These are phyloP conservation scores for Climacteris rufus DNA, from an alignment of 2,113 vertebrate species.

Conservation along the genomic window DNA sequence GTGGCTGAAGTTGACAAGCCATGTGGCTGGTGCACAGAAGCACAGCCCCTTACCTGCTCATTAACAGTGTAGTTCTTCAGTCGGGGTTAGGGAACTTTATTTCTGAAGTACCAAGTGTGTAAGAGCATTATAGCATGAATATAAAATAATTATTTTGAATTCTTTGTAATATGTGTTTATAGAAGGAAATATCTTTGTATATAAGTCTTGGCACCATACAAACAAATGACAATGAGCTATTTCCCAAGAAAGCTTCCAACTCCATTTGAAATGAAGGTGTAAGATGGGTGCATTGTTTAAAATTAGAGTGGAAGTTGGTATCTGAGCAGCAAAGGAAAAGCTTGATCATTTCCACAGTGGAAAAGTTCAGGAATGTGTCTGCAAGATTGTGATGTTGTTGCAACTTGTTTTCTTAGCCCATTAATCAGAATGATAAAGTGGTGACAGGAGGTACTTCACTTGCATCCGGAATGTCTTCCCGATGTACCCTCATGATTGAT, in stretches of 20 bases:
- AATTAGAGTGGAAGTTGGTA: not conserved
- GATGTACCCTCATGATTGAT: not conserved
- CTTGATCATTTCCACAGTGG: not conserved
- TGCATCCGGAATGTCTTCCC: not conserved
- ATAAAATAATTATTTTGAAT: not conserved
- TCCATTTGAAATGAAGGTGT: not conserved
- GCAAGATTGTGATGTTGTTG: not conserved
- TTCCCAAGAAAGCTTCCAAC: not conserved
- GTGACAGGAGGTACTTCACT: not conserved
- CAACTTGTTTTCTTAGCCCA: not conserved
- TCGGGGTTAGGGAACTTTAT: not conserved
- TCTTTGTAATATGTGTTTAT: not conserved
- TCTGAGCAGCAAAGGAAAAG: not conserved
- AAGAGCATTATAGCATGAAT: not conserved
- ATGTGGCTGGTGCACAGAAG: not conserved
- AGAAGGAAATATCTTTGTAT: not conserved
- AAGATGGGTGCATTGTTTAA: not conserved
- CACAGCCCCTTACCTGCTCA: not conserved
- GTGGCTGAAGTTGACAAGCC: not conserved
- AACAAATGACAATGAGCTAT: not conserved
- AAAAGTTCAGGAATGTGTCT: not conserved
- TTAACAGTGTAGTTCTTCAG: not conserved
- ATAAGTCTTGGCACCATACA: not conserved
- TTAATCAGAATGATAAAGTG: slow-evolving; percentile 20
- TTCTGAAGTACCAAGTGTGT: not conserved